Conservation (phyloP, 2,888 invertebrate species). For the Therioaphis trifolii region DNA sequence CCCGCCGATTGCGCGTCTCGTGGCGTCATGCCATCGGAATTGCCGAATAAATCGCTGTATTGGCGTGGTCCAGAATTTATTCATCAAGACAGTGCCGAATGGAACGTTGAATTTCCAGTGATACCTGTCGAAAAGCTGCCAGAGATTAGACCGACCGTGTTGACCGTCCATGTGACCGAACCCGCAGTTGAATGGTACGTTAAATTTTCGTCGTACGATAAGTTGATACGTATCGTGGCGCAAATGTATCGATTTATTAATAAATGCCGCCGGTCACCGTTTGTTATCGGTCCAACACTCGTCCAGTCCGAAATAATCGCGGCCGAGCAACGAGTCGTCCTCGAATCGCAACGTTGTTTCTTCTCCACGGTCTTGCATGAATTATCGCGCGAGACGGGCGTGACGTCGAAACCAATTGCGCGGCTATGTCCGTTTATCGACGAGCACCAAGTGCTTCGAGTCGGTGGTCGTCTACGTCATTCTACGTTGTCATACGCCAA, state of each 20-base stretch:
- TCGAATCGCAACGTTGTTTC: not conserved
- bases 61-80: not conserved
- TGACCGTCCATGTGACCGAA: not conserved
- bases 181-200: not conserved
- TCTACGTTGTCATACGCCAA: not conserved
- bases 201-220: not conserved
- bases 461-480: constrained; percentile 25
- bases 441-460: not conserved
- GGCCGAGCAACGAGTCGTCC: not conserved
- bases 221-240: not conserved
- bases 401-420: not conserved
- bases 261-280: not conserved
- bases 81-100: not conserved
- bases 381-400: not conserved
- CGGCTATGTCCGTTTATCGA: constrained; percentile 7
- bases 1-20: not conserved
- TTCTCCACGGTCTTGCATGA: not conserved
- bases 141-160: not conserved
- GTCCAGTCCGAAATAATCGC: not conserved
- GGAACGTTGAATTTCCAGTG: not conserved
- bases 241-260: not conserved
- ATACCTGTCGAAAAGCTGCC: not conserved
- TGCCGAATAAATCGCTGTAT: not conserved
- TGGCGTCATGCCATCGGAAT: not conserved
- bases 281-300: not conserved